phyloP scores from a whole-genome alignment of 1,140 invertebrate species.

The Penaeus japonicus region DNA sequence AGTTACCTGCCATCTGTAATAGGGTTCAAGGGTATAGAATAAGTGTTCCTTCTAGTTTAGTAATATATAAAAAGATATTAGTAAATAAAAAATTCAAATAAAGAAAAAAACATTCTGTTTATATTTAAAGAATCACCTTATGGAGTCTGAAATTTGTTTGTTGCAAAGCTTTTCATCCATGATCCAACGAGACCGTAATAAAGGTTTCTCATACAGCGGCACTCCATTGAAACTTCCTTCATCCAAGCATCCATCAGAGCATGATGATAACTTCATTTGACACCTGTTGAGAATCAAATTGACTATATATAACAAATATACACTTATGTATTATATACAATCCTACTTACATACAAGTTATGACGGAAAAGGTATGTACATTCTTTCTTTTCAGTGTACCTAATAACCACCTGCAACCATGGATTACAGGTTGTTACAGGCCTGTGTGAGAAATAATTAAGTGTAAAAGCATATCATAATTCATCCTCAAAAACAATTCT shows the following conservation, averaged over 20 bases:
- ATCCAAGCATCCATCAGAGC: constrained; percentile 57
- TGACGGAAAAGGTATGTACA: neutral
- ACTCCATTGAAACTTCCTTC: constrained; percentile 58
- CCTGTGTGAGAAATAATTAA: neutral
- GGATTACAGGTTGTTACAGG: too few species aligned
- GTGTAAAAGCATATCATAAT: neutral
- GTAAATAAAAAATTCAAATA: neutral
- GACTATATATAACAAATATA: neutral
- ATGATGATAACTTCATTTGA: constrained; percentile 36
- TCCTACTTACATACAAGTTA: neutral
- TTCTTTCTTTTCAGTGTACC: neutral
- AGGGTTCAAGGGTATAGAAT: constrained; percentile 63
- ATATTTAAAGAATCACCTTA: constrained; percentile 17
- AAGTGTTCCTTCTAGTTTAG: neutral
- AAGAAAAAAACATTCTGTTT: neutral
- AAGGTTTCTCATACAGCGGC: constrained; percentile 57
- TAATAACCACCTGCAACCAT: neutral
- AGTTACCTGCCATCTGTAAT: constrained; percentile 68
- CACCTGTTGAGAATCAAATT: constrained; percentile 23
- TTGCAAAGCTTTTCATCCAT: constrained; percentile 51
- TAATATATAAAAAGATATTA: neutral
- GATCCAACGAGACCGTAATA: constrained; percentile 55
- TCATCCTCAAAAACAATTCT: neutral
- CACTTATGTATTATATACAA: neutral
- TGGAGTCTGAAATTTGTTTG: constrained; percentile 49